A percentile compares a stretch with the other conserved stretches of the same genome.
Conservation (phyloP, 2,888 invertebrate genomes). For the Noctua pronuba region DNA sequence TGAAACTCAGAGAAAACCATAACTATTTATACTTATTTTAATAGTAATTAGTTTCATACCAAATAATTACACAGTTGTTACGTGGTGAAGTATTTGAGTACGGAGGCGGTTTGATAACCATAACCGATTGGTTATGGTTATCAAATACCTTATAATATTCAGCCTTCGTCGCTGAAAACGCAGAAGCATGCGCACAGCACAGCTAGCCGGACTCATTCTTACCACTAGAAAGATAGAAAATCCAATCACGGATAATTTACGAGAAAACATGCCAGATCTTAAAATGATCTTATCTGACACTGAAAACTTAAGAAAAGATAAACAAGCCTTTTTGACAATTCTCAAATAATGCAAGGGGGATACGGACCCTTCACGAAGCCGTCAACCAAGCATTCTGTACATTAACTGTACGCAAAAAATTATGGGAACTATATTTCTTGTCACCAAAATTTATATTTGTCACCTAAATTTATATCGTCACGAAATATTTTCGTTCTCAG, state of each 20-base stretch:
- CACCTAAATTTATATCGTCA: too few species aligned
- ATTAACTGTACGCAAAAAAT: too few species aligned
- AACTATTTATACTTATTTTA: not conserved
- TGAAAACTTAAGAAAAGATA: too few species aligned
- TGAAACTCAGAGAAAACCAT: not conserved
- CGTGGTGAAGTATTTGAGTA: not conserved
- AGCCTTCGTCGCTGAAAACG: too few species aligned
- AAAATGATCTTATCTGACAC: not conserved
- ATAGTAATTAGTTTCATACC: not conserved
- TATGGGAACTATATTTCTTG: too few species aligned
- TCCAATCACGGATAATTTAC: not conserved
- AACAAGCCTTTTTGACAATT: not conserved
- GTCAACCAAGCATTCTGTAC: too few species aligned
- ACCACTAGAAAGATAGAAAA: not conserved
- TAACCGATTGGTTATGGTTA: too few species aligned
- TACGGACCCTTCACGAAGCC: too few species aligned
- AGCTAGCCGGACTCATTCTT: not conserved
- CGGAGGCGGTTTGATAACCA: not conserved
- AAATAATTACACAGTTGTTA: conserved; percentile 3
- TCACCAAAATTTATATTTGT: too few species aligned
- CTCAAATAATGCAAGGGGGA: too few species aligned
- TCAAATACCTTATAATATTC: too few species aligned
- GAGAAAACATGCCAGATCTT: not conserved
- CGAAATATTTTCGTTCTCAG: too few species aligned
- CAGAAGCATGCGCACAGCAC: not conserved